Evolutionary conservation across 2,113 vertebrate genomes (phyloP), one percentile per base, ranked within the genome.

Genomic region (Albula glossodonta): DNA sequence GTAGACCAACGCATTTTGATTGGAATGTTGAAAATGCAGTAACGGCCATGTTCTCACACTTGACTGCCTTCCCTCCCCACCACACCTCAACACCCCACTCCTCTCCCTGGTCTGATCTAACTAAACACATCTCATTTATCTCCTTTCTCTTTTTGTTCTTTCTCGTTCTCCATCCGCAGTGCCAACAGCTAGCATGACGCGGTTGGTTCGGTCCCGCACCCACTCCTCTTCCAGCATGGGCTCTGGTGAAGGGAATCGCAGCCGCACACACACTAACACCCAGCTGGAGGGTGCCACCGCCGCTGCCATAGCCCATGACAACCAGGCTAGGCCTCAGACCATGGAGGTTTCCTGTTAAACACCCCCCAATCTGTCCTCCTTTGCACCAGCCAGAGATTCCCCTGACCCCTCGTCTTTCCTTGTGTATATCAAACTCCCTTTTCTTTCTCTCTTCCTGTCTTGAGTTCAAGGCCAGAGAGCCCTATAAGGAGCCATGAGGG

Each of bases 141-240:
- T 63, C n/a, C 12, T 12, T 12, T 6, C 53, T 56, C 53, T 56
- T 6, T 56, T 12, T 56, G 5, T n/a, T 70, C 63, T 22, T 6
- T 53, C 56, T 63, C 41, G 63, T 41, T 50, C 57, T 52, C 13
- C 12, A 48, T 81, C 31, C 51, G 51, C 94, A 99, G 98, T 99
- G 96, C 97, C 98, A 50, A 96, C 97, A 17, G 97, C 94, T 5
- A 96, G 96, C 31, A 98, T 99, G 97, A 98, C 97, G 66, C 95
- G 98, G 52, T 93, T 98, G 89, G 95, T 95, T 63, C 97, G 97
- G 84, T 97, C 97, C 85, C 96, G 97, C 80, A 98, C 97, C 84
- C 97, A 98, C 91, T 98, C 98, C 0, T 95, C 97, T 80, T 98
- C 98, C 5, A 99, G 97, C 31, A 91, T 97, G 48, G 96, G 96